Conservation (phyloP, 1,140 invertebrate genomes). For the Teleopsis dalmanni region DNA sequence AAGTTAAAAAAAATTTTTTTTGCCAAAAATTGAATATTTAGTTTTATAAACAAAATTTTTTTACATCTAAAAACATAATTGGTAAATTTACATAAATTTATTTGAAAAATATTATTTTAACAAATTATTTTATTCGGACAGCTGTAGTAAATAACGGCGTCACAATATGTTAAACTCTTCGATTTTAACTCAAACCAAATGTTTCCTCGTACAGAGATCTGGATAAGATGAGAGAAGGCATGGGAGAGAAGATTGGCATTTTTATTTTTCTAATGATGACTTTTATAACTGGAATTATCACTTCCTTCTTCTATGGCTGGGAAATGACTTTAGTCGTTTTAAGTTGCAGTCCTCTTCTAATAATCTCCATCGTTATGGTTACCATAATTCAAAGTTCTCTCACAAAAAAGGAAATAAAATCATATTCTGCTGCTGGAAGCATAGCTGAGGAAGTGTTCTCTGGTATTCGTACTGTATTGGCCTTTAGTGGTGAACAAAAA, state of each 20-base stretch:
- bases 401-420: slow-evolving; percentile 65
- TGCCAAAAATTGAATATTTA: too few species aligned
- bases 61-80: too few species aligned
- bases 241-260: slow-evolving; percentile 84
- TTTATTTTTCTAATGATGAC: slow-evolving; percentile 69
- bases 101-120: too few species aligned
- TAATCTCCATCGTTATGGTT: slow-evolving; percentile 57
- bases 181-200: too few species aligned
- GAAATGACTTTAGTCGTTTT: slow-evolving; percentile 82
- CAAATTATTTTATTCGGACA: too few species aligned
- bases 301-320: slow-evolving; percentile 82
- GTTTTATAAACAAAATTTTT: too few species aligned
- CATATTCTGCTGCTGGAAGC: slow-evolving; percentile 72
- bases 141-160: too few species aligned
- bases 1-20: too few species aligned
- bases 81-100: too few species aligned
- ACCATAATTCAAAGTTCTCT: slow-evolving; percentile 62
- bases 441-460: slow-evolving; percentile 80
- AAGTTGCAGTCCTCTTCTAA: slow-evolving; percentile 69
- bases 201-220: slow-evolving; percentile 72
- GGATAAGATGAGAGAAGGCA: slow-evolving; percentile 81
- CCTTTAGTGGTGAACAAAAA: slow-evolving; percentile 75
- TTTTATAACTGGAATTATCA: slow-evolving; percentile 67
- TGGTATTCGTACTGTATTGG: slow-evolving; percentile 74
- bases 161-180: too few species aligned